Base-by-base conservation (phyloP, 1,140 invertebrate genomes). In the Tyrophagus putrescentiae region DNA sequence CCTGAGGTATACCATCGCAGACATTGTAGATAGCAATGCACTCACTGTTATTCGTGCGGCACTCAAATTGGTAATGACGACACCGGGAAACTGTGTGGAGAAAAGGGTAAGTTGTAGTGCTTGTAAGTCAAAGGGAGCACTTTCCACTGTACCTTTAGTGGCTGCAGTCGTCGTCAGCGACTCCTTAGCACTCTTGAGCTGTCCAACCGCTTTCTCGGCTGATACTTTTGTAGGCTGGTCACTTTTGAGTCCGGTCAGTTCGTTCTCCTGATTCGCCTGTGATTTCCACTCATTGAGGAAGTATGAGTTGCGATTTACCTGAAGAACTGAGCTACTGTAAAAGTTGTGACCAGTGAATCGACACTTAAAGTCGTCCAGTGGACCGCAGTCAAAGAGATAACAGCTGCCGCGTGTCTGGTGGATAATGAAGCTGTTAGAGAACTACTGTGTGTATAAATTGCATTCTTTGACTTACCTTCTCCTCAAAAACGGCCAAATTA, bases 21-120 rank as follows among this genome's bases (percentile, higher is more conserved):
- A 85, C 86, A 71, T 96, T 93, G 71, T 95, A 94, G 64, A 91
- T 84, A 1, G 88, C 89, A 65, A 97, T 92, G 68, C 92, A 97
- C 70, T 95, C 91, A 27, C 81, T 80, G 27, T 81, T 82, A 32
- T 80, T 80, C n/a, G n/a, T n/a, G 60, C 82, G 80, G 68, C 90
- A 94, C 70, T 85, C 81, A 69, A 91, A 93, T 70, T 94, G 87
- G 71, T 85, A 85, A 48, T 82, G 62, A 25, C 61, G 61, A 34
- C 67, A 67, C 16, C 33, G 28, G 2, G 57, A 59, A n/a, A 42
- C 57, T 59, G 50, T 16, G 44, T 4, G 42, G 23, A 39, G 29
- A 57, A 57, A 18, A 45, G 21, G 18, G 31, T 25, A 33, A 54
- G 29, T 11, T 27, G 6, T 54, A 9, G 5, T n/a, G 36, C 13